Evolutionary conservation across 2,113 vertebrate genomes (phyloP).

Genomic region (Mystacornis crossleyi): DNA sequence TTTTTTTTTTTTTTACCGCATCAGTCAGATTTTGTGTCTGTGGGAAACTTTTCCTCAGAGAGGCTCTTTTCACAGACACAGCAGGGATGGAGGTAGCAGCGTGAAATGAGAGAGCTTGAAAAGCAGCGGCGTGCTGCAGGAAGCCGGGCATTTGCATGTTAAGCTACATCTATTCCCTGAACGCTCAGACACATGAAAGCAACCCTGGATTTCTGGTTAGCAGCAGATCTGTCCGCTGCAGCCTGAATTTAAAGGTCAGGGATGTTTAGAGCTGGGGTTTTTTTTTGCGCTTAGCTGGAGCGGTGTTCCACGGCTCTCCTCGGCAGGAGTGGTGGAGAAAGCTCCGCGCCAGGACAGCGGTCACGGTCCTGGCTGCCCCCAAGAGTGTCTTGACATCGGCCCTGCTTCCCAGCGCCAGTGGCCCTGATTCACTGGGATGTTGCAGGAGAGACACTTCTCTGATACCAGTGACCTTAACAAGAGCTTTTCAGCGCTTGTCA

Average conservation of each 20-base stretch:
- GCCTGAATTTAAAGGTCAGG: constrained; percentile 5
- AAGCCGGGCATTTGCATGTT: constrained; percentile 10
- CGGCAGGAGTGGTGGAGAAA: rapidly evolving
- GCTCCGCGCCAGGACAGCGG: rapidly evolving
- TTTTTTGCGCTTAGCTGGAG: neutral
- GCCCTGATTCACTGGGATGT: neutral
- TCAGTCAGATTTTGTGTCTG: neutral
- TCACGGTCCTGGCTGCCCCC: neutral
- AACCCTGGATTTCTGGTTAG: neutral
- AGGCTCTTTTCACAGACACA: neutral
- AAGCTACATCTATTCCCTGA: constrained; percentile 5
- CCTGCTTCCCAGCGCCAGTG: neutral
- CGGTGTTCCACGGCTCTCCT: neutral
- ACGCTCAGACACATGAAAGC: neutral
- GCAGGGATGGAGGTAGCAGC: constrained; percentile 17
- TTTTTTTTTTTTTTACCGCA: neutral
- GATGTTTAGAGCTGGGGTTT: neutral
- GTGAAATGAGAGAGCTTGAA: neutral
- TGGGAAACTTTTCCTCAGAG: constrained; percentile 11
- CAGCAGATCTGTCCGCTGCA: neutral
- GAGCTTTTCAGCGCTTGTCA: neutral
- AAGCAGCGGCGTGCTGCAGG: neutral
- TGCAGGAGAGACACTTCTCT: neutral
- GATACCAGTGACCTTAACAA: constrained; percentile 1
- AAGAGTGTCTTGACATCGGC: neutral